Evolutionary conservation across 2,888 invertebrate genomes (phyloP).

Genomic region (Abscondita cerata): DNA sequence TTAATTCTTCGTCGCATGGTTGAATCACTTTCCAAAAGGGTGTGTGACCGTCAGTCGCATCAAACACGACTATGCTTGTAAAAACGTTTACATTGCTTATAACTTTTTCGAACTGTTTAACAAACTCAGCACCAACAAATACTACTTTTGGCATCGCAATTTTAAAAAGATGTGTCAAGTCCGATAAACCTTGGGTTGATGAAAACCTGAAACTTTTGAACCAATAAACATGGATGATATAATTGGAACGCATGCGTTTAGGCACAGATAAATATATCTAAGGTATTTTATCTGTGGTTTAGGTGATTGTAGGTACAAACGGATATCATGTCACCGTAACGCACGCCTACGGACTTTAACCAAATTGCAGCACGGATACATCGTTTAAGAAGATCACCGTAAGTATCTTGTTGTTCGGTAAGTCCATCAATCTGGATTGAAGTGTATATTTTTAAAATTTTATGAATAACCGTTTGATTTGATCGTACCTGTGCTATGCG

Average conservation of each 20-base stretch:
- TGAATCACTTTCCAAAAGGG: constrained; percentile 41
- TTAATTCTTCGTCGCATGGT: constrained; percentile 38
- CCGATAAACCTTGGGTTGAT: constrained; percentile 37
- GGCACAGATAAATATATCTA: constrained; percentile 52
- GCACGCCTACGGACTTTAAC: neutral
- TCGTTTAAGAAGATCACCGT: neutral
- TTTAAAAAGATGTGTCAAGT: constrained; percentile 38
- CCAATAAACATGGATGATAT: too few species aligned
- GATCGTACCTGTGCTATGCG: neutral
- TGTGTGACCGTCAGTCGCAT: constrained; percentile 19
- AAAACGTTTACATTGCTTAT: constrained; percentile 22
- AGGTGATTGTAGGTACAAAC: neutral
- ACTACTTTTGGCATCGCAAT: constrained; percentile 40
- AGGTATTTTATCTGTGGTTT: neutral
- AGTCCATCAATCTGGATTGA: neutral
- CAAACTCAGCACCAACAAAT: constrained; percentile 35
- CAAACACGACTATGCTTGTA: constrained; percentile 37
- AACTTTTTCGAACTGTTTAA: constrained; percentile 31
- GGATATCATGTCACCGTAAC: neutral
- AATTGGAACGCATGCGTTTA: too few species aligned
- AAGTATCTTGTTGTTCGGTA: neutral
- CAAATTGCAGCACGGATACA: neutral
- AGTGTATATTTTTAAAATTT: neutral
- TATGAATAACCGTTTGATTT: neutral
- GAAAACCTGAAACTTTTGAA: constrained; percentile 35